Conservation (phyloP, 1,140 invertebrate species). For the Cydia splendana region DNA sequence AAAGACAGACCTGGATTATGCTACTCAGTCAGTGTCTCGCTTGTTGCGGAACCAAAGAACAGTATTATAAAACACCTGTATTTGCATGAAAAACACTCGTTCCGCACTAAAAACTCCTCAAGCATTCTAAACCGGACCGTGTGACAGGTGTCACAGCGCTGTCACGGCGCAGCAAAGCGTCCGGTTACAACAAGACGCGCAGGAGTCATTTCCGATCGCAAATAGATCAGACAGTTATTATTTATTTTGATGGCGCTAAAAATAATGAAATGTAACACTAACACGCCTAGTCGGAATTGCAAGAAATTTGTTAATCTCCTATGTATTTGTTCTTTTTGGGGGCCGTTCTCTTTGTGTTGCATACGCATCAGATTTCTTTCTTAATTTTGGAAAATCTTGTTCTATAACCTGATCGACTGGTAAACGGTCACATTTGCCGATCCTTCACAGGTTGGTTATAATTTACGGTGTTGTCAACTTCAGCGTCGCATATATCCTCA, state of each 20-base stretch:
- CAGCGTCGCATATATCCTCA: too few relatives aligned
- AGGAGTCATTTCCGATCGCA: constrained; percentile 25
- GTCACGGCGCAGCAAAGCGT: constrained; percentile 66
- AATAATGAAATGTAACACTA: neutral
- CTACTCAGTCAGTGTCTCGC: neutral
- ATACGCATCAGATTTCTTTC: too few relatives aligned
- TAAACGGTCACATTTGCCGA: too few relatives aligned
- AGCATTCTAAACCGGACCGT: constrained; percentile 65
- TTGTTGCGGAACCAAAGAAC: neutral
- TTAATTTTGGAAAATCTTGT: too few relatives aligned
- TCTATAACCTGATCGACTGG: too few relatives aligned
- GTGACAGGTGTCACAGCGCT: constrained; percentile 67
- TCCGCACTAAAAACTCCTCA: constrained; percentile 27
- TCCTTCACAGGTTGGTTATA: too few relatives aligned
- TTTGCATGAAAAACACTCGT: constrained; percentile 32
- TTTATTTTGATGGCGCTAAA: constrained; percentile 20
- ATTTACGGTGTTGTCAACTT: too few relatives aligned
- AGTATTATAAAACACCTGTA: neutral
- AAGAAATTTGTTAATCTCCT: neutral
- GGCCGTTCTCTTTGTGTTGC: too few relatives aligned
- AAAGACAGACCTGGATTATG: too few relatives aligned
- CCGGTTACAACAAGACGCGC: constrained; percentile 56
- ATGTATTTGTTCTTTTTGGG: neutral
- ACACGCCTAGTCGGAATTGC: constrained; percentile 5
- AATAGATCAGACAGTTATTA: constrained; percentile 14